phyloP scores from a whole-genome alignment of 2,888 invertebrate species.

The Synanthedon vespiformis region DNA sequence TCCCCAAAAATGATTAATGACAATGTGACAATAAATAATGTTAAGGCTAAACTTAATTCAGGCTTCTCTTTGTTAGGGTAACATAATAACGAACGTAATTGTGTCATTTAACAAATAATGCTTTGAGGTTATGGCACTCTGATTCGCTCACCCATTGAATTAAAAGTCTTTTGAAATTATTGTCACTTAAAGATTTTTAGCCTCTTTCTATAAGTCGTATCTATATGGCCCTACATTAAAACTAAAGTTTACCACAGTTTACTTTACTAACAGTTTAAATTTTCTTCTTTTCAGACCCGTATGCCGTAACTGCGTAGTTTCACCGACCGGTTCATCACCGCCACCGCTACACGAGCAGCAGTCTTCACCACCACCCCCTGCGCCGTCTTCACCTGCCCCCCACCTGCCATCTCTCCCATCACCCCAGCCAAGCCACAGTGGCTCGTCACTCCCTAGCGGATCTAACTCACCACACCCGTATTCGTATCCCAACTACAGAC shows the following conservation, averaged over 20 bases:
- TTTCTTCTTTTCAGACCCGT: slow-evolving; percentile 74
- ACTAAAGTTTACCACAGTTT: too few relatives aligned
- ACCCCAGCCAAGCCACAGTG: slow-evolving; percentile 55
- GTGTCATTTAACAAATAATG: too few relatives aligned
- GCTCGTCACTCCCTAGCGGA: slow-evolving; percentile 46
- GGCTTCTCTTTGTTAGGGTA: too few relatives aligned
- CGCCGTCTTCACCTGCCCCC: slow-evolving; percentile 41
- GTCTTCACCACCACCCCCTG: slow-evolving; percentile 49
- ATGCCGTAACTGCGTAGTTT: slow-evolving; percentile 83
- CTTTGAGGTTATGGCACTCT: too few relatives aligned
- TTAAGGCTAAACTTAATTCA: too few relatives aligned
- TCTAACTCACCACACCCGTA: slow-evolving; percentile 55
- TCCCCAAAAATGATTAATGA: too few relatives aligned
- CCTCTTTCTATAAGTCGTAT: slow-evolving; percentile 9
- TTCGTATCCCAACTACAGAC: slow-evolving; percentile 48
- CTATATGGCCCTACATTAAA: not conserved
- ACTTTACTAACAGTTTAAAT: slow-evolving; percentile 8
- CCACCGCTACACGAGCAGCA: slow-evolving; percentile 49
- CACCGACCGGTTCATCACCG: slow-evolving; percentile 59
- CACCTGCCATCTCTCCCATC: slow-evolving; percentile 42
- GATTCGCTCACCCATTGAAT: too few relatives aligned
- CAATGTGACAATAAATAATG: too few relatives aligned
- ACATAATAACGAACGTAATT: too few relatives aligned
- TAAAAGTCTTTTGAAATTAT: too few relatives aligned
- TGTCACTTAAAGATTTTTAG: not conserved